Conservation (phyloP, 2,797 vertebrate species). For the Coranthus polyacanthus region DNA sequence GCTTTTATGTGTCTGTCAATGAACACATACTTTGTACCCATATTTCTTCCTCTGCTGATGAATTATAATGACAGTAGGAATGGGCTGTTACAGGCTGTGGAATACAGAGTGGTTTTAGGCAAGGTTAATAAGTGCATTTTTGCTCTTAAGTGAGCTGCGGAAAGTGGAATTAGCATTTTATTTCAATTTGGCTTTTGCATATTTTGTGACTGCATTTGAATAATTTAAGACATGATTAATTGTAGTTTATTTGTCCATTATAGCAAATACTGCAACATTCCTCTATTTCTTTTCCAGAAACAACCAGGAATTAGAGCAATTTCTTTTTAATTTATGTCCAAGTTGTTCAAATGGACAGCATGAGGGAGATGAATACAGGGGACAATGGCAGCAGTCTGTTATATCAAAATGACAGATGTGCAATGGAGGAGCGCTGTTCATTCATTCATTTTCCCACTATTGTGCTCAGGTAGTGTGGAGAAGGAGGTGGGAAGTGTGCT, state of each 20-base stretch:
- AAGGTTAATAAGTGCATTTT: slow-evolving; percentile 59
- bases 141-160: slow-evolving; percentile 16
- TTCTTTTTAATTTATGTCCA: background rate
- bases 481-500: slow-evolving; percentile 60
- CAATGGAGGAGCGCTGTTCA: slow-evolving; percentile 14
- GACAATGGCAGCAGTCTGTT: slow-evolving; percentile 32
- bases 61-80: slow-evolving; percentile 47
- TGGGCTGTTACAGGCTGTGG: slow-evolving; percentile 25
- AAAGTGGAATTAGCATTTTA: slow-evolving; percentile 47
- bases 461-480: slow-evolving; percentile 46
- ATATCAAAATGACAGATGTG: slow-evolving; percentile 43
- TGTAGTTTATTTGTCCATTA: slow-evolving; percentile 6
- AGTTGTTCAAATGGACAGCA: slow-evolving; percentile 28
- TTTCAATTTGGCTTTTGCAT: slow-evolving; percentile 24
- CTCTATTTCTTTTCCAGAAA: background rate
- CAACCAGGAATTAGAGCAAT: slow-evolving; percentile 2
- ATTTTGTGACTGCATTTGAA: slow-evolving; percentile 46
- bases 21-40: slow-evolving; percentile 22
- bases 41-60: slow-evolving; percentile 41
- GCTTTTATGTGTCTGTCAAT: slow-evolving; percentile 40
- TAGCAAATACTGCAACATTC: background rate
- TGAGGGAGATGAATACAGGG: slow-evolving; percentile 14
- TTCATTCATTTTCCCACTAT: background rate
- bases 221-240: slow-evolving; percentile 28
- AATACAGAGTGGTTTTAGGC: slow-evolving; percentile 50